These are phyloP conservation scores for Tokudaia tokunoshimensis DNA, from an alignment of 2,797 vertebrate genomes.

Conservation along the genomic window DNA sequence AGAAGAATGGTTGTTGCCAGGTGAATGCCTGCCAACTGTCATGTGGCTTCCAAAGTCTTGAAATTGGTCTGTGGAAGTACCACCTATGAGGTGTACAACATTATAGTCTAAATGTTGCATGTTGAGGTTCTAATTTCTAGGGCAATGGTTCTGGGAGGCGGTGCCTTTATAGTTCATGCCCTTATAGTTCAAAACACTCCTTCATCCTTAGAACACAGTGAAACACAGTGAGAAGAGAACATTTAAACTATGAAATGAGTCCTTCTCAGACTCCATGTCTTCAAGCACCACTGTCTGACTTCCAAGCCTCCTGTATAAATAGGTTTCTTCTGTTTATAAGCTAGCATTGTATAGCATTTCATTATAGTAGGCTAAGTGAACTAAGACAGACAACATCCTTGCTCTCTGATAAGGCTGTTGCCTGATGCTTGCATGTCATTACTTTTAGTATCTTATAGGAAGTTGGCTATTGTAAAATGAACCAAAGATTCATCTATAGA, in stretches of 20 bases:
- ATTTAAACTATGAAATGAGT: not conserved
- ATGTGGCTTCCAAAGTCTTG: not conserved
- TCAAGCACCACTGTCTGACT: not conserved
- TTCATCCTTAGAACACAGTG: not conserved
- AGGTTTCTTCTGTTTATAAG: not conserved
- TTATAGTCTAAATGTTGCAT: not conserved
- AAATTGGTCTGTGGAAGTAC: not conserved
- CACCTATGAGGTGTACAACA: not conserved
- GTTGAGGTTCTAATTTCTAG: not conserved
- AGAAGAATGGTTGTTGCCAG: fast-evolving
- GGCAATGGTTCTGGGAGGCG: too few species aligned
- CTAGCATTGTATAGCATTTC: not conserved
- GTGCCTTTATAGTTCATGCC: not conserved
- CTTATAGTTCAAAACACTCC: not conserved
- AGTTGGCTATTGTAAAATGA: not conserved
- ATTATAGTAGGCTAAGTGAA: not conserved
- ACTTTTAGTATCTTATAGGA: not conserved
- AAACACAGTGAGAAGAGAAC: not conserved
- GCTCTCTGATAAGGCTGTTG: not conserved
- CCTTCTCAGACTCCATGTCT: not conserved
- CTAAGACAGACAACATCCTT: not conserved
- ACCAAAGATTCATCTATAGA: not conserved
- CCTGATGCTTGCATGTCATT: not conserved
- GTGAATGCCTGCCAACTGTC: not conserved
- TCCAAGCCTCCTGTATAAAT: not conserved